Evolutionary conservation across 35 echinoderm and acorn worm species (phyloP).

Genomic region (Heliocidaris erythrogramma): DNA sequence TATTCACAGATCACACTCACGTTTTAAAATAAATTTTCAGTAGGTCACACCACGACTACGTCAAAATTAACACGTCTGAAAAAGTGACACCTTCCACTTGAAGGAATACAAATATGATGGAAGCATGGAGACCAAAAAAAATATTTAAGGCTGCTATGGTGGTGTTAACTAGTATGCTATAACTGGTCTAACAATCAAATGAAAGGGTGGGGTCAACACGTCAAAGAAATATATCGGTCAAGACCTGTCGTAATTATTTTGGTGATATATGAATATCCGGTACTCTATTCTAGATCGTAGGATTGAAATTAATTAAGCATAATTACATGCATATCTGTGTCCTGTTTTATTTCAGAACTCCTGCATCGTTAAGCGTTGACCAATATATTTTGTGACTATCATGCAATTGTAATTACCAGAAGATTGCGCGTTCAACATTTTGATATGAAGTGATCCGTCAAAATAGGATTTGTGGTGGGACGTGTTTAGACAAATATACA

Average conservation of each 20-base stretch:
- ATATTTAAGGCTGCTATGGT: too few relatives aligned
- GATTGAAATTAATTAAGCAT: too few relatives aligned
- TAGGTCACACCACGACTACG: neutral
- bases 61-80: neutral
- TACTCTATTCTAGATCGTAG: too few relatives aligned
- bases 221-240: too few relatives aligned
- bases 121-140: too few relatives aligned
- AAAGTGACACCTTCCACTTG: neutral
- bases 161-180: too few relatives aligned
- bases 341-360: neutral
- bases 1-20: neutral
- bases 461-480: neutral
- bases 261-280: too few relatives aligned
- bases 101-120: neutral
- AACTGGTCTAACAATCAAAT: too few relatives aligned
- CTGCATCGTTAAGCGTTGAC: neutral
- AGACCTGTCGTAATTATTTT: too few relatives aligned
- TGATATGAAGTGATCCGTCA: neutral
- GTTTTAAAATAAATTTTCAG: neutral
- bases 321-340: neutral
- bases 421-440: neutral
- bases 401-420: neutral
- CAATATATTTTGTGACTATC: neutral
- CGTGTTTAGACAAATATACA: neutral
- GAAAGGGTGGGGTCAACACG: too few relatives aligned